phyloP scores from a whole-genome alignment of 2,113 vertebrate genomes.

The Gobius niger region DNA sequence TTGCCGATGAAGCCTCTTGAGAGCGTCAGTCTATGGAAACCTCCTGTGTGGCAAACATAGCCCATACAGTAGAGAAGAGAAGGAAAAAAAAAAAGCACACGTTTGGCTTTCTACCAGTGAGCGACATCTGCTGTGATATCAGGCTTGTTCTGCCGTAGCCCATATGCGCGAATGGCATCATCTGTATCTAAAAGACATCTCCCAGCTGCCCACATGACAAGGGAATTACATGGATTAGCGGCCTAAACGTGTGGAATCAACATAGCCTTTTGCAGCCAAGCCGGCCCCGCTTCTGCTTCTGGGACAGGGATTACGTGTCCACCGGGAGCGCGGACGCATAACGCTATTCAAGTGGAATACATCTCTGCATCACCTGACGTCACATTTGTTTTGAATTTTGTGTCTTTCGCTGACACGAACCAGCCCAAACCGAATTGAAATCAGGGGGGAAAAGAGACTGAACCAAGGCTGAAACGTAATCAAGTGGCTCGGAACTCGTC shows the following conservation, averaged over 20 bases:
- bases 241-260: background rate
- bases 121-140: constrained; percentile 33
- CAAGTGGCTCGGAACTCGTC: too few species aligned
- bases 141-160: constrained; percentile 18
- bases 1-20: too few species aligned
- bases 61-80: too few species aligned
- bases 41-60: too few species aligned
- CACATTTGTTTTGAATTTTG: background rate
- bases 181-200: constrained; percentile 43
- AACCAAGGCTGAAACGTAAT: too few species aligned
- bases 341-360: constrained; percentile 27
- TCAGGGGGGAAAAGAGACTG: too few species aligned
- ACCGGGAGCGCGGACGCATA: constrained; percentile 4
- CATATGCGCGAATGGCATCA: constrained; percentile 40
- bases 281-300: constrained; percentile 27
- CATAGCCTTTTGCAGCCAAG: constrained; percentile 21
- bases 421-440: too few species aligned
- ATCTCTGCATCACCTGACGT: constrained; percentile 18
- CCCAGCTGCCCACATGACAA: constrained; percentile 35
- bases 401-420: too few species aligned
- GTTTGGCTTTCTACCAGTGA: background rate
- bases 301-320: constrained; percentile 34
- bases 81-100: background rate
- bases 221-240: background rate
- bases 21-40: too few species aligned